Evolutionary conservation across 2,888 invertebrate genomes (phyloP).

Genomic region (Hecatera dysodea): DNA sequence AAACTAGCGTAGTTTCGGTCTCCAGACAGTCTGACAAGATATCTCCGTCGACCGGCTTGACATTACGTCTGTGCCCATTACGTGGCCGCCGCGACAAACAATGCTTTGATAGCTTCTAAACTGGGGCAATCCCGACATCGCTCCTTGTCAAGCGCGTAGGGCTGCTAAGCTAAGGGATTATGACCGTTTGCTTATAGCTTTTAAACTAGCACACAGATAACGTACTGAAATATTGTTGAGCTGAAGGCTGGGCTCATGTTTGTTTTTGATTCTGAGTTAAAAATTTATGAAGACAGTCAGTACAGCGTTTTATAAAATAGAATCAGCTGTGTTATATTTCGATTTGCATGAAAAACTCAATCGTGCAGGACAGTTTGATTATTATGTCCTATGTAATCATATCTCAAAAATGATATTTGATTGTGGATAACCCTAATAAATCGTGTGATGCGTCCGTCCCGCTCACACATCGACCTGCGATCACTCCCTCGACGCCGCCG

Average conservation of each 20-base stretch:
- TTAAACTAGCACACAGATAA: conserved; percentile 46
- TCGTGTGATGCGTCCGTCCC: conserved; percentile 61
- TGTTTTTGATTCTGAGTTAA: neutral
- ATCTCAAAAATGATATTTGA: conserved; percentile 35
- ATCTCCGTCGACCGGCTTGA: conserved; percentile 70
- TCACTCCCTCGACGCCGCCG: conserved; percentile 79
- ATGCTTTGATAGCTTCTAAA: conserved; percentile 85
- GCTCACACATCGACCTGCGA: conserved; percentile 78
- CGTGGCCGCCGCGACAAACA: conserved; percentile 81
- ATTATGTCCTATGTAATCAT: neutral
- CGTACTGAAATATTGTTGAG: conserved; percentile 16
- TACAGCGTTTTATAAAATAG: neutral
- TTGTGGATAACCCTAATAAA: conserved; percentile 49
- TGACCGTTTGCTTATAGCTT: conserved; percentile 49
- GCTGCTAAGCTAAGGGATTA: conserved; percentile 67
- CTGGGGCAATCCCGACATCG: conserved; percentile 85
- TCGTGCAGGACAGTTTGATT: neutral
- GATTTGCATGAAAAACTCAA: neutral
- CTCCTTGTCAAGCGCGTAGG: conserved; percentile 80
- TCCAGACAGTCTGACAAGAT: conserved; percentile 77
- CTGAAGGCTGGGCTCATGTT: neutral
- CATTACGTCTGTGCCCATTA: conserved; percentile 76
- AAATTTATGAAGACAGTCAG: neutral
- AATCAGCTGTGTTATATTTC: neutral
- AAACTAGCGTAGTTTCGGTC: conserved; percentile 66